Evolutionary conservation across 2,113 vertebrate species (phyloP).

Genomic region (Leucosticte australis): DNA sequence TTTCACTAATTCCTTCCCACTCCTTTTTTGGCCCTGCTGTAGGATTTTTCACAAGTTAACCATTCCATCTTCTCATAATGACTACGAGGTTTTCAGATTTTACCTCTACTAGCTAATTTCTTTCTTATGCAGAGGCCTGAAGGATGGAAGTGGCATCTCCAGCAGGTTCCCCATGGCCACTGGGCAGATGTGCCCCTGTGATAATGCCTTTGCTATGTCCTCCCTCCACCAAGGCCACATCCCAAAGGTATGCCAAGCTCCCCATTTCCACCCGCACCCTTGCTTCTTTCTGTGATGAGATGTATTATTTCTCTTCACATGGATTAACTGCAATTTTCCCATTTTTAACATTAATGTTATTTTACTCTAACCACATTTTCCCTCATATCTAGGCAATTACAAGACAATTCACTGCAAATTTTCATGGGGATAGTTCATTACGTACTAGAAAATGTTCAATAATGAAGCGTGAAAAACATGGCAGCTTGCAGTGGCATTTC

Average conservation of each 20-base stretch:
- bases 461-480: slow-evolving; percentile 57
- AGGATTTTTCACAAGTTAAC: neutral
- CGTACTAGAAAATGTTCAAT: slow-evolving; percentile 41
- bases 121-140: neutral
- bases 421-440: slow-evolving; percentile 60
- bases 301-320: neutral
- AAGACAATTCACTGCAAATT: slow-evolving; percentile 58
- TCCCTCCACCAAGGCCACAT: neutral
- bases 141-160: neutral
- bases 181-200: neutral
- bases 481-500: neutral
- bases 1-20: neutral
- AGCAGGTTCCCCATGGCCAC: neutral
- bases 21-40: neutral
- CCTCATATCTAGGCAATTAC: slow-evolving; percentile 52
- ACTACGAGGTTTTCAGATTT: neutral
- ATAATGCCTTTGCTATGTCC: neutral
- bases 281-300: neutral
- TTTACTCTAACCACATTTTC: slow-evolving; percentile 41
- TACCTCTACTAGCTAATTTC: neutral
- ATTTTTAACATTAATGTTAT: slow-evolving; percentile 49
- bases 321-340: slow-evolving; percentile 50
- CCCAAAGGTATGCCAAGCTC: neutral
- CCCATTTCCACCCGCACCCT: neutral
- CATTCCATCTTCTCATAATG: neutral